These are phyloP conservation scores for Leptinotarsa rubiginosa DNA, from an alignment of 2,888 invertebrate species.

Conservation along the genomic window DNA sequence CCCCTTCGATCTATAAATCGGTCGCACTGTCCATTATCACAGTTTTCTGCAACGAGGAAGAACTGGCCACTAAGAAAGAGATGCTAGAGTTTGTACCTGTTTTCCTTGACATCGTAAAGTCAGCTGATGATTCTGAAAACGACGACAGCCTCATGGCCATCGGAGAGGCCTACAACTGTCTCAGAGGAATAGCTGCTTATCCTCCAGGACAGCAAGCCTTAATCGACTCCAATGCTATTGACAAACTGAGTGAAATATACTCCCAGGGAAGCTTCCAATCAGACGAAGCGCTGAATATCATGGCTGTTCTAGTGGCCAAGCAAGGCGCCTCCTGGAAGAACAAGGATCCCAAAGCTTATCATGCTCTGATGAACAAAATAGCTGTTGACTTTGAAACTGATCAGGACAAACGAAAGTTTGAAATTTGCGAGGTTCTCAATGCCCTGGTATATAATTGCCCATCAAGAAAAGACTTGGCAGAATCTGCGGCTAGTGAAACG, in stretches of 20 bases:
- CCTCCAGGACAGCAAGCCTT: constrained; percentile 84
- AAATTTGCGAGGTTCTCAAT: constrained; percentile 83
- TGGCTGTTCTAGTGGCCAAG: constrained; percentile 75
- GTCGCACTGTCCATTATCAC: constrained; percentile 89
- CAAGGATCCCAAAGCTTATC: constrained; percentile 81
- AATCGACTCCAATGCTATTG: constrained; percentile 81
- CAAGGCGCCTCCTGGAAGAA: constrained; percentile 84
- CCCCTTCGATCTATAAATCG: constrained; percentile 90
- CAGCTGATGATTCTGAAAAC: constrained; percentile 85
- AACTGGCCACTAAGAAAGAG: constrained; percentile 83
- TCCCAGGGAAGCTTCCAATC: constrained; percentile 90
- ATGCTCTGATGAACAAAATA: constrained; percentile 84
- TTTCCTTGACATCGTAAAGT: constrained; percentile 85
- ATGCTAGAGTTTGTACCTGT: constrained; percentile 87
- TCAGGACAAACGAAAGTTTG: constrained; percentile 89
- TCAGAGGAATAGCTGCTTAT: constrained; percentile 83
- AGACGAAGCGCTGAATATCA: constrained; percentile 87
- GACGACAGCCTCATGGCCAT: constrained; percentile 89
- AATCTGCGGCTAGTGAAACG: constrained; percentile 76
- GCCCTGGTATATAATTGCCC: constrained; percentile 81
- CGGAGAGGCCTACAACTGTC: constrained; percentile 86
- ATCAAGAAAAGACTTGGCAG: constrained; percentile 72
- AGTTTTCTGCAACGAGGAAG: constrained; percentile 85
- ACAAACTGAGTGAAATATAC: constrained; percentile 87
- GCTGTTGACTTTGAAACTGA: constrained; percentile 90